Conservation (phyloP, 2,113 vertebrate species). For the Oncorhynchus clarkii region DNA sequence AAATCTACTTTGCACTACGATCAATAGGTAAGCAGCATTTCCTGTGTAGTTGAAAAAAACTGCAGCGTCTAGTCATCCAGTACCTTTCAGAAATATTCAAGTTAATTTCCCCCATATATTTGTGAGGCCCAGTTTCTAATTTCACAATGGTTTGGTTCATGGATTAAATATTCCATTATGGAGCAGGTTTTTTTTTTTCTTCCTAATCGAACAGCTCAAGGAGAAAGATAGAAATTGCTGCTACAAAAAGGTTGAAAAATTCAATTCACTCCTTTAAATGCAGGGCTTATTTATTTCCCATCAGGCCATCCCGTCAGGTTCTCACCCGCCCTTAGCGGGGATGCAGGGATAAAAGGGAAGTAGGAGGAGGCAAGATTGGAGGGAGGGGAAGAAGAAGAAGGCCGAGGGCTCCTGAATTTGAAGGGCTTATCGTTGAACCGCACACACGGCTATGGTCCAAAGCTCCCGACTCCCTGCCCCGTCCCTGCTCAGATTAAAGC, state of each 20-base stretch:
- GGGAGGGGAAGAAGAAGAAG: not conserved
- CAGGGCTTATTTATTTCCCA: slow-evolving; percentile 52
- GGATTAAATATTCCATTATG: slow-evolving; percentile 61
- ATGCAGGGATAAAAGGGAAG: slow-evolving; percentile 29
- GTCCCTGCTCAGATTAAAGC: slow-evolving; percentile 51
- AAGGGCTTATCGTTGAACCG: slow-evolving; percentile 51
- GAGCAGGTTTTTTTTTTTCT: slow-evolving; percentile 12
- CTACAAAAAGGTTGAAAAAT: slow-evolving; percentile 34
- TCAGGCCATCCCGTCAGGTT: slow-evolving; percentile 42
- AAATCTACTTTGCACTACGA: slow-evolving; percentile 29
- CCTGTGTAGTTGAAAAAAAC: slow-evolving; percentile 2
- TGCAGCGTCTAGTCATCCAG: not conserved
- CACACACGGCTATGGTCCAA: slow-evolving; percentile 28
- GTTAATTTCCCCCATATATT: slow-evolving; percentile 4
- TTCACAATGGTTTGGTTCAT: slow-evolving; percentile 53
- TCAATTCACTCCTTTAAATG: slow-evolving; percentile 31
- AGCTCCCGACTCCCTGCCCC: slow-evolving; percentile 16
- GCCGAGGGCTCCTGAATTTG: slow-evolving; percentile 22
- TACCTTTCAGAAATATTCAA: not conserved
- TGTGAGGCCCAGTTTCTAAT: slow-evolving; percentile 41
- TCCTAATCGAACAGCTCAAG: slow-evolving; percentile 36
- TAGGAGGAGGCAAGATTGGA: slow-evolving; percentile 33
- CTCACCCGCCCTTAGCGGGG: slow-evolving; percentile 40
- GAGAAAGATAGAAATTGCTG: slow-evolving; percentile 32
- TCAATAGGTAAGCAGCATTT: slow-evolving; percentile 31